Conservation (phyloP, 2,113 vertebrate species). For the Propithecus coquereli region DNA sequence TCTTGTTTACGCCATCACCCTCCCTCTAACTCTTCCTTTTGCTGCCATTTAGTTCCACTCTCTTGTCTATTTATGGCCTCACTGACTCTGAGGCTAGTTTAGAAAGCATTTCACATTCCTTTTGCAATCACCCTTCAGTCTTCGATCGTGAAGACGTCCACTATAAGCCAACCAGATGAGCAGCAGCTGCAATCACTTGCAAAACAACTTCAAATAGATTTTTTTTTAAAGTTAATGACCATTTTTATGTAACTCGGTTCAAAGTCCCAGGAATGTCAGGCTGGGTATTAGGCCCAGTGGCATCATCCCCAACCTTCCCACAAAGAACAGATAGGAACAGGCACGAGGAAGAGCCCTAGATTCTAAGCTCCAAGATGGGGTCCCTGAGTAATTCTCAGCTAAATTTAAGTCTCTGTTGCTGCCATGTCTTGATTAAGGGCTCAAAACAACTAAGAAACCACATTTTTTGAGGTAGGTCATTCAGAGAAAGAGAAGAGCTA, state of each 20-base stretch:
- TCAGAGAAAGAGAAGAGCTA: background rate
- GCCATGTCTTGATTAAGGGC: background rate
- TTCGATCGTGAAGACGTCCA: background rate
- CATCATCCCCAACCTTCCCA: background rate
- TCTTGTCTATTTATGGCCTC: conserved; percentile 40
- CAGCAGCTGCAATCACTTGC: background rate
- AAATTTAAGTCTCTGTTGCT: background rate
- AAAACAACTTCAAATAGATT: background rate
- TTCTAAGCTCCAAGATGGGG: background rate
- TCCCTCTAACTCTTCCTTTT: background rate
- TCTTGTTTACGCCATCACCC: background rate
- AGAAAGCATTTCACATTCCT: background rate
- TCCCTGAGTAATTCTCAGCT: background rate
- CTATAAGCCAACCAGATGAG: background rate
- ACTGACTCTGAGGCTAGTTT: background rate
- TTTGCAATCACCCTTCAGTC: background rate
- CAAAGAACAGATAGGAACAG: background rate
- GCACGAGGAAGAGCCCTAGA: background rate
- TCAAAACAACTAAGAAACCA: background rate
- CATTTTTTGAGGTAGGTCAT: background rate
- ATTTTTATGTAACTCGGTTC: background rate
- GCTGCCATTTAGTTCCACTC: background rate
- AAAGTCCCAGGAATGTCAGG: background rate
- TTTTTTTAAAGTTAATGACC: background rate
- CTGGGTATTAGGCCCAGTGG: background rate